Percentiles rank a stretch among this genome's conserved stretches.
Evolutionary conservation across 2,888 invertebrate genomes (phyloP).

Genomic region (Caenorhabditis sp.): DNA sequence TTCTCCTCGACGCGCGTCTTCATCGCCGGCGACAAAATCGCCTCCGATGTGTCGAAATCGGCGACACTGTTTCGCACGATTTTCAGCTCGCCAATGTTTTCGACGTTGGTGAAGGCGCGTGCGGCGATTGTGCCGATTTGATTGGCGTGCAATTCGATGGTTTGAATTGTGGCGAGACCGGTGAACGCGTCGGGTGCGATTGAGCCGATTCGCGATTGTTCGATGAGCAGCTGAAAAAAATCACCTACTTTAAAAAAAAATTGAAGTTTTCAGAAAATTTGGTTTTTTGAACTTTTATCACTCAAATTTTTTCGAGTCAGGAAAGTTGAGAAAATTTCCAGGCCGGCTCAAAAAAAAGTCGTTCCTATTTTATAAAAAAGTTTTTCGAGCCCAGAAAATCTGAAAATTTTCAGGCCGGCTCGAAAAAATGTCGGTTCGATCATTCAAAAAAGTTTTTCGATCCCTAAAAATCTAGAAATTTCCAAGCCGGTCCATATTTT

Average conservation of each 20-base stretch:
- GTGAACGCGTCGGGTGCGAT: constrained; percentile 52
- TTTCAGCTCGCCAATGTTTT: constrained; percentile 45
- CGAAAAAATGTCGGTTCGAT: no score
- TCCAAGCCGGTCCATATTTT: no score
- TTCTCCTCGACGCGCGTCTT: constrained; percentile 51
- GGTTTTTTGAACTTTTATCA: no score
- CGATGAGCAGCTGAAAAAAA: constrained; percentile 53
- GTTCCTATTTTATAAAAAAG: no score
- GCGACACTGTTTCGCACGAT: constrained; percentile 44
- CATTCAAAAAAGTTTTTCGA: no score
- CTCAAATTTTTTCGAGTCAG: no score
- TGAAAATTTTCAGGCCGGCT: no score
- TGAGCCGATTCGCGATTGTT: constrained; percentile 34
- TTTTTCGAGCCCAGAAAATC: no score
- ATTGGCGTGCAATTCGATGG: constrained; percentile 51
- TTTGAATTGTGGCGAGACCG: constrained; percentile 48
- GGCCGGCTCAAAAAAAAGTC: no score
- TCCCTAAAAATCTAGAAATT: no score
- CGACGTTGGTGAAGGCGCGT: constrained; percentile 47
- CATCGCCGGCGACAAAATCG: constrained; percentile 40
- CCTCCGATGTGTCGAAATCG: constrained; percentile 42
- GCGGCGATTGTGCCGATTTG: constrained; percentile 46
- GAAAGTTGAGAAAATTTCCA: no score
- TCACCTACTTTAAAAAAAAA: background rate
- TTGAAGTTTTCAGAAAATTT: no score